phyloP scores from a whole-genome alignment of 2,888 invertebrate species.

The Agrochola circellaris region DNA sequence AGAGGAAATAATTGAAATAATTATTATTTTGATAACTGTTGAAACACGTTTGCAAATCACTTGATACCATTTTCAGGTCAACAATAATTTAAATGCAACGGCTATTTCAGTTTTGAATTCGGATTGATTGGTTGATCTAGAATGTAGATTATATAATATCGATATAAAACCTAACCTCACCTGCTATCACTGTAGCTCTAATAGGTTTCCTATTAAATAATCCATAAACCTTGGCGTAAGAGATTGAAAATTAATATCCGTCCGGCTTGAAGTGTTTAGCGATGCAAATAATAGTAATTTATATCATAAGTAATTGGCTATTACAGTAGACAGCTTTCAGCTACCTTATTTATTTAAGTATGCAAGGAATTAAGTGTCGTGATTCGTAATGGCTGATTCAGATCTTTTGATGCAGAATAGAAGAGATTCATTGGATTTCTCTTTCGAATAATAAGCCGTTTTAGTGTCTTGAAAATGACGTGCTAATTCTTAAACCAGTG shows the following conservation, averaged over 20 bases:
- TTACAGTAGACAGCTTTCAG: slow-evolving; percentile 68
- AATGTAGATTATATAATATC: not conserved
- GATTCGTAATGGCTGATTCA: not conserved
- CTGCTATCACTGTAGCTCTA: slow-evolving; percentile 12
- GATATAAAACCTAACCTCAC: not conserved
- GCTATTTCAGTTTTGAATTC: not conserved
- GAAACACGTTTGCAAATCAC: not conserved
- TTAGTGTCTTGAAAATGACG: not conserved
- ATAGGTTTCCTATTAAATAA: slow-evolving; percentile 45
- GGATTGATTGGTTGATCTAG: not conserved
- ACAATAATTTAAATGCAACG: not conserved
- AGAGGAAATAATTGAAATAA: slow-evolving; percentile 38
- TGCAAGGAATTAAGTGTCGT: slow-evolving; percentile 12
- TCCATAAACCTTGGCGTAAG: slow-evolving; percentile 27
- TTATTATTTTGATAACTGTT: slow-evolving; percentile 19
- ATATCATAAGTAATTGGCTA: slow-evolving; percentile 53
- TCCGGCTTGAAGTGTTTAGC: slow-evolving; percentile 40
- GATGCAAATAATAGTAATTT: slow-evolving; percentile 55
- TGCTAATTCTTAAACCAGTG: too few species aligned
- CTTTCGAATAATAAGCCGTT: not conserved
- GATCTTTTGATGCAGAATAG: slow-evolving; percentile 7
- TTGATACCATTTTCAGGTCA: slow-evolving; percentile 7
- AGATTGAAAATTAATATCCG: slow-evolving; percentile 59
- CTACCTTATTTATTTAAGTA: slow-evolving; percentile 68
- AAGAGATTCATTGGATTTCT: not conserved